Conservation (phyloP, 2,888 invertebrate genomes). For the Neoascia interrupta region DNA sequence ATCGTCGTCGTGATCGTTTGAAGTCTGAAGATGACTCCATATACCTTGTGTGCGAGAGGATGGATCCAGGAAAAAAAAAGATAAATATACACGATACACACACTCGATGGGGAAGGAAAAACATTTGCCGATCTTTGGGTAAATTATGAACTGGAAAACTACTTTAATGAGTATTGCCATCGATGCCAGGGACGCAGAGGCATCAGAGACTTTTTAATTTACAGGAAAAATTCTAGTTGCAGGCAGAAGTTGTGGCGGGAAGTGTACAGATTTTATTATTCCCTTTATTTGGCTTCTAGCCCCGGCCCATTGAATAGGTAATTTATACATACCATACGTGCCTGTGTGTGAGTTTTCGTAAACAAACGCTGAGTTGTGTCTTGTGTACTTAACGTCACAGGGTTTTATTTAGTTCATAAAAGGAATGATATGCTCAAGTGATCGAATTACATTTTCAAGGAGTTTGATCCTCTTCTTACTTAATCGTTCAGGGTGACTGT, state of each 20-base stretch:
- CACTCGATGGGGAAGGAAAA: constrained; percentile 37
- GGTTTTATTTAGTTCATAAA: neutral
- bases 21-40: no score
- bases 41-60: no score
- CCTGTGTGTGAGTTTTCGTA: constrained; percentile 32
- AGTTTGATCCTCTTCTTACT: no score
- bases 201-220: constrained; percentile 36
- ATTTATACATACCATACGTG: constrained; percentile 41
- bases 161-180: constrained; percentile 45
- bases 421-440: neutral
- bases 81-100: constrained; percentile 26
- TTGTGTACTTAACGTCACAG: constrained; percentile 49
- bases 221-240: constrained; percentile 27
- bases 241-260: neutral
- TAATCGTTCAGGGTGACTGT: no score
- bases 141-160: constrained; percentile 68
- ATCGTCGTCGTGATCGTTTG: constrained; percentile 51
- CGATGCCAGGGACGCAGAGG: neutral
- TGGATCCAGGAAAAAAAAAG: no score
- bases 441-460: no score
- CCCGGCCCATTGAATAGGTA: constrained; percentile 17
- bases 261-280: constrained; percentile 9
- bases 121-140: constrained; percentile 47
- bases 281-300: constrained; percentile 42
- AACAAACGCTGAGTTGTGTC: constrained; percentile 49